Evolutionary conservation across 2,888 invertebrate species (phyloP).

Genomic region (Cephus pygmeus): DNA sequence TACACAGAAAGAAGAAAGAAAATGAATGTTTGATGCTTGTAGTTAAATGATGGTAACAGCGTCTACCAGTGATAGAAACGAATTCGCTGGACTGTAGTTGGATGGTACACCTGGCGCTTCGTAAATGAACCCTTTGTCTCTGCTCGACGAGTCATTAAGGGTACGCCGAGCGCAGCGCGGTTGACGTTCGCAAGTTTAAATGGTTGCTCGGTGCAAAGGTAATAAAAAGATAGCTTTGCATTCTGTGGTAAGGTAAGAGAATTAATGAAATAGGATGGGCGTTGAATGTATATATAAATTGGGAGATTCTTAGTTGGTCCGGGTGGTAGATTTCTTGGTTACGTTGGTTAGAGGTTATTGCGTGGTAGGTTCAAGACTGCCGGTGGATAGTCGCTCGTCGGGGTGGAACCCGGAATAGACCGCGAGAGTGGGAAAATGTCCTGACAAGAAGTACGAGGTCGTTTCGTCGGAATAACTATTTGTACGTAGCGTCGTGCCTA

Average conservation of each 20-base stretch:
- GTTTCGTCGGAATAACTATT: constrained; percentile 56
- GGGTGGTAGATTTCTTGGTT: background rate
- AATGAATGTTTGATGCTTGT: background rate
- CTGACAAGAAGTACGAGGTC: constrained; percentile 35
- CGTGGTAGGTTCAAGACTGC: background rate
- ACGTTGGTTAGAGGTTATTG: background rate
- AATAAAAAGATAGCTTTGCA: constrained; percentile 36
- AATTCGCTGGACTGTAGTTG: background rate
- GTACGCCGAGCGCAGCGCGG: constrained; percentile 26
- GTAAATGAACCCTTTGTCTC: constrained; percentile 54
- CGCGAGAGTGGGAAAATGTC: background rate
- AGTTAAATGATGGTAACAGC: background rate
- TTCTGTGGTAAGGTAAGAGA: constrained; percentile 11
- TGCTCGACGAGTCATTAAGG: constrained; percentile 50
- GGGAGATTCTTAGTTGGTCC: too few species aligned
- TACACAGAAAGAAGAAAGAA: background rate
- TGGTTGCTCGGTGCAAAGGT: constrained; percentile 21
- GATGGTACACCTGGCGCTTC: constrained; percentile 45
- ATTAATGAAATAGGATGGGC: constrained; percentile 13
- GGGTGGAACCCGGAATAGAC: background rate
- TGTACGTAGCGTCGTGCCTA: constrained; percentile 53
- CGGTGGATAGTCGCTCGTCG: background rate
- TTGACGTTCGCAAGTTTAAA: constrained; percentile 29
- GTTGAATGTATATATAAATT: background rate
- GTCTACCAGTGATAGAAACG: background rate